phyloP scores from a whole-genome alignment of 2,888 invertebrate genomes.

The Atethmia centrago region DNA sequence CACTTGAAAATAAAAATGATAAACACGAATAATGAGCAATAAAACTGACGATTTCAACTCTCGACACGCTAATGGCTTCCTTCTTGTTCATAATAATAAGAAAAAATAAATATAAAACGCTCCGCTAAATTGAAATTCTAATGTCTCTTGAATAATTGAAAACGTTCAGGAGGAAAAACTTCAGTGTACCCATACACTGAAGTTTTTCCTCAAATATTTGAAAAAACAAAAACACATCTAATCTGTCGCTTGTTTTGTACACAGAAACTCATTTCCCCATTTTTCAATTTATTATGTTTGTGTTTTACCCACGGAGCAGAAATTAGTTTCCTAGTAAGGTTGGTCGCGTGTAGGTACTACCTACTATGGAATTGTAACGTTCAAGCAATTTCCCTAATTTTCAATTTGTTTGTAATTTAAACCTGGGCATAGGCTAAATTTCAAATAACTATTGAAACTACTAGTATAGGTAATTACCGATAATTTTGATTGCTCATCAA shows the following conservation, averaged over 20 bases:
- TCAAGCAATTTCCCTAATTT: slow-evolving; percentile 42
- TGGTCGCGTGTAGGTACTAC: slow-evolving; percentile 29
- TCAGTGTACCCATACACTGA: slow-evolving; percentile 71
- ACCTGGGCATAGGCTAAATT: slow-evolving; percentile 16
- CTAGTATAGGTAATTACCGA: slow-evolving; percentile 20
- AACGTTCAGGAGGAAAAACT: slow-evolving; percentile 70
- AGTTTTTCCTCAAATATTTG: slow-evolving; percentile 69
- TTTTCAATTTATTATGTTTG: slow-evolving; percentile 58
- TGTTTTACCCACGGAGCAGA: slow-evolving; percentile 35
- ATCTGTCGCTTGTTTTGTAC: slow-evolving; percentile 66
- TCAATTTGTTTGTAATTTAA: slow-evolving; percentile 45
- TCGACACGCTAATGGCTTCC: slow-evolving; percentile 69
- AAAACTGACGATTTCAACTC: slow-evolving; percentile 67
- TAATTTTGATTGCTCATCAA: slow-evolving; percentile 55
- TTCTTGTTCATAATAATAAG: slow-evolving; percentile 65
- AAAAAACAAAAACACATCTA: slow-evolving; percentile 69
- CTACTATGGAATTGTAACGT: slow-evolving; percentile 30
- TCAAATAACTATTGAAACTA: slow-evolving; percentile 30
- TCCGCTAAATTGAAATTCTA: slow-evolving; percentile 75
- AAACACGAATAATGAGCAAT: slow-evolving; percentile 70
- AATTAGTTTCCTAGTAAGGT: slow-evolving; percentile 48
- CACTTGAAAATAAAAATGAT: slow-evolving; percentile 60
- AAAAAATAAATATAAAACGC: slow-evolving; percentile 68
- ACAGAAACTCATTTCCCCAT: slow-evolving; percentile 66
- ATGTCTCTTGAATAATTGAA: slow-evolving; percentile 77